Percentiles rank a stretch among this genome's conserved stretches.
These are phyloP conservation scores for Atractosteus spatula DNA, from an alignment of 2,113 vertebrate species.

Conservation along the genomic window DNA sequence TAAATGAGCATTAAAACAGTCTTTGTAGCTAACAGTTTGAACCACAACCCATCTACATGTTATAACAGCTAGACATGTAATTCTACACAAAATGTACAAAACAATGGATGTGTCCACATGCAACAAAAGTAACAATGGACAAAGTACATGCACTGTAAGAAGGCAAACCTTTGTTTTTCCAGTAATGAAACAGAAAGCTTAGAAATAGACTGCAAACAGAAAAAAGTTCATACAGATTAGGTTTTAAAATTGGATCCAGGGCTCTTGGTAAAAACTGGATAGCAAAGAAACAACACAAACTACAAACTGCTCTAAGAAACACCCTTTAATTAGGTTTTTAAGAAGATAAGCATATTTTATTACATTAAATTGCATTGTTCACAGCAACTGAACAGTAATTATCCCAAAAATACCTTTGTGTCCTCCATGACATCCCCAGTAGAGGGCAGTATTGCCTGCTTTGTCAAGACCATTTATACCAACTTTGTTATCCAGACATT, in stretches of 20 bases:
- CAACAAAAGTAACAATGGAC: neutral
- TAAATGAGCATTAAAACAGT: too few species aligned
- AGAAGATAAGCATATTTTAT: too few species aligned
- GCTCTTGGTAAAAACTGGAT: neutral
- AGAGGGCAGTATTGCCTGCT: conserved; percentile 93
- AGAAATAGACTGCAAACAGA: neutral
- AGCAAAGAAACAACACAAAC: neutral
- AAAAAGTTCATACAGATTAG: neutral
- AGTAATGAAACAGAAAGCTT: conserved; percentile 13
- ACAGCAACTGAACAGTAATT: neutral
- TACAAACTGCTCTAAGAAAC: neutral
- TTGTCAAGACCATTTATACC: conserved; percentile 95
- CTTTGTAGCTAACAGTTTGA: too few species aligned
- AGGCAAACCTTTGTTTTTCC: conserved; percentile 7
- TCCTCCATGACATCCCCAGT: conserved; percentile 94
- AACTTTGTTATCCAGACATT: conserved; percentile 94
- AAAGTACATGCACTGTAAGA: neutral
- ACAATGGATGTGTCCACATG: neutral
- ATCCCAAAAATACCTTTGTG: conserved; percentile 77
- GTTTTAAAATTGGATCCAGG: neutral
- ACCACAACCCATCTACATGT: too few species aligned
- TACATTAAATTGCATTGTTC: too few species aligned
- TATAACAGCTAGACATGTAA: too few species aligned
- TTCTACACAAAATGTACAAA: neutral
- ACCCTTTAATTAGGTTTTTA: too few species aligned